Conservation (phyloP, 1,140 invertebrate species). For the Bacillus rossius region DNA sequence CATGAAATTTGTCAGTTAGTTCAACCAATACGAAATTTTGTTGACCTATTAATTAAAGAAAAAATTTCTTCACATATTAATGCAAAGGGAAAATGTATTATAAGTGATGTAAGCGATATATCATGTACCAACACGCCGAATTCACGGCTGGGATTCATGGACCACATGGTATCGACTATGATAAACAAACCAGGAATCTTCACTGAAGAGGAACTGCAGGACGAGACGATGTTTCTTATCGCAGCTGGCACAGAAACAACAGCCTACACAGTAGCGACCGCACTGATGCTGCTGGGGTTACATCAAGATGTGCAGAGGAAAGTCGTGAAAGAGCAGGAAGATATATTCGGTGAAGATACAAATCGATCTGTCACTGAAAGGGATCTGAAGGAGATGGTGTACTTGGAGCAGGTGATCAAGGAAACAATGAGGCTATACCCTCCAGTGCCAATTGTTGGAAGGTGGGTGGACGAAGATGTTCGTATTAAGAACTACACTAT, state of each 20-base stretch:
- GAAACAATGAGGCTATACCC: conserved; percentile 7
- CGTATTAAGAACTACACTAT: conserved; percentile 20
- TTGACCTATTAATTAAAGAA: no score
- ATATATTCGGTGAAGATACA: conserved; percentile 1
- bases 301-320: conserved; percentile 13
- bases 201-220: no score
- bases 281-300: neutral
- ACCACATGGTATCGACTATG: no score
- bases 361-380: neutral
- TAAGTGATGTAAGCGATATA: no score
- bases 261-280: neutral
- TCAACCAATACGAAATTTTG: no score
- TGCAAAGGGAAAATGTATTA: no score
- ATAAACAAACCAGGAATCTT: no score
- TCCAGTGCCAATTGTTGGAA: neutral
- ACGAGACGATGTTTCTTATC: neutral
- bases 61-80: no score
- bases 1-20: no score
- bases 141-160: no score
- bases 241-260: conserved; percentile 1
- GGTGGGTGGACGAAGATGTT: neutral
- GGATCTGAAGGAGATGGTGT: neutral
- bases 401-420: conserved; percentile 7
- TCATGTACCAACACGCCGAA: no score
- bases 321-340: neutral